Conservation (phyloP, 2,113 vertebrate species). For the Edolisoma coerulescens region DNA sequence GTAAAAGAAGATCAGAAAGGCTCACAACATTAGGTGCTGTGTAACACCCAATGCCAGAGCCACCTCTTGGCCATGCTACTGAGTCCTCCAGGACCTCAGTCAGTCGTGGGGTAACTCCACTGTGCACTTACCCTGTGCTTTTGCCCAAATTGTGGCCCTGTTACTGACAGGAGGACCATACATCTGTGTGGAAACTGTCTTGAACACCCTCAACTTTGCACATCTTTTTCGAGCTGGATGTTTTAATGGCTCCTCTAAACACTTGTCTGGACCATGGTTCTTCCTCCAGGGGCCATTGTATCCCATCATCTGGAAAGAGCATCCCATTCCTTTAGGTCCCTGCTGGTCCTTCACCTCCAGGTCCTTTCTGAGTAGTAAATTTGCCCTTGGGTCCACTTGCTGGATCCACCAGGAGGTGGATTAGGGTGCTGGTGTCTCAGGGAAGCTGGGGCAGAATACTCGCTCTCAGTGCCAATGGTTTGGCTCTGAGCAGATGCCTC, state of each 20-base stretch:
- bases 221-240: not conserved
- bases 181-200: not conserved
- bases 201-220: not conserved
- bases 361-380: not conserved
- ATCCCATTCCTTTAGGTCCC: not conserved
- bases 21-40: not conserved
- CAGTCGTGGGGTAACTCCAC: not conserved
- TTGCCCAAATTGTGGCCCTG: not conserved
- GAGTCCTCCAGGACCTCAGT: not conserved
- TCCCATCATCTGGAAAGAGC: not conserved
- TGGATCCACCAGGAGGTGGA: not conserved
- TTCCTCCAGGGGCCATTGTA: not conserved
- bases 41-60: not conserved
- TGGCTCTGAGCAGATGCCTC: not conserved
- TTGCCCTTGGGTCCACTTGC: not conserved
- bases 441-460: not conserved
- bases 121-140: not conserved
- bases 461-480: not conserved
- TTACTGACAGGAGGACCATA: fast-evolving
- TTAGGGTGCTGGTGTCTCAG: not conserved
- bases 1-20: not conserved
- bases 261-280: not conserved
- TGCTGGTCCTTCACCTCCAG: not conserved
- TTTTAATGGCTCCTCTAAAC: not conserved
- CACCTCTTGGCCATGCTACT: not conserved